Base-by-base conservation (phyloP, 2,888 invertebrate genomes). In the Cosmia pyralina region DNA sequence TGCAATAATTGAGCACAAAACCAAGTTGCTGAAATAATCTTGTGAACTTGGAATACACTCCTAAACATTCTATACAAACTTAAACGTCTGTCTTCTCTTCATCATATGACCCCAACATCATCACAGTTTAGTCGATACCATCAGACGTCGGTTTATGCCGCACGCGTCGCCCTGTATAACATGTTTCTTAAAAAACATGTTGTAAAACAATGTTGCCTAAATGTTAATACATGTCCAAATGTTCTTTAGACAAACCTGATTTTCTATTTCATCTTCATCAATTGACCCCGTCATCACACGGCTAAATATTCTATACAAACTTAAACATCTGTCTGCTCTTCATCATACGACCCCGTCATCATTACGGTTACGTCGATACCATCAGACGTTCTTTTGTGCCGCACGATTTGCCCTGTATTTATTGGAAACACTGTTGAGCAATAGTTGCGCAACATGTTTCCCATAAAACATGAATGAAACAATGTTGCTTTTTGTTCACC, bases 331-430 rank as follows among this genome's bases (percentile, higher is more conserved):
- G 55, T 22, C n/a, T 52, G 1, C 2, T 17, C 11, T 64, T 38
- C 6, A 1, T 17, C 4, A 10, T 13, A 2, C 2, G 17, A 34
- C 15, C 3, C 2, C 0, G 0, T 57, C n/a, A 44, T 68, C 50
- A 69, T 55, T 57, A 70, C 53, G 72, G 64, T 59, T 74, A 60
- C 69, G 62, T 70, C 41, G 41, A 74, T 66, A 41, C 59, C 59
- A 73, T 69, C 55, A 74, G 72, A 64, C 57, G 7, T 76, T 53
- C 34, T 72, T 82, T 75, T 65, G 68, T 50, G 50, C 10, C 10
- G 17, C 17, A 28, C 4, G 11, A 2, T 34, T 34, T 11, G 8
- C 34, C 19, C 19, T 19, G 50, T 19, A 10, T 19, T n/a, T 2
- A 50, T n/a, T 50, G n/a, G 4, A 50, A 50, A n/a, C 10, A 50